Evolutionary conservation across 1,140 invertebrate species (phyloP).

Genomic region (Drosophila kohkoa): DNA sequence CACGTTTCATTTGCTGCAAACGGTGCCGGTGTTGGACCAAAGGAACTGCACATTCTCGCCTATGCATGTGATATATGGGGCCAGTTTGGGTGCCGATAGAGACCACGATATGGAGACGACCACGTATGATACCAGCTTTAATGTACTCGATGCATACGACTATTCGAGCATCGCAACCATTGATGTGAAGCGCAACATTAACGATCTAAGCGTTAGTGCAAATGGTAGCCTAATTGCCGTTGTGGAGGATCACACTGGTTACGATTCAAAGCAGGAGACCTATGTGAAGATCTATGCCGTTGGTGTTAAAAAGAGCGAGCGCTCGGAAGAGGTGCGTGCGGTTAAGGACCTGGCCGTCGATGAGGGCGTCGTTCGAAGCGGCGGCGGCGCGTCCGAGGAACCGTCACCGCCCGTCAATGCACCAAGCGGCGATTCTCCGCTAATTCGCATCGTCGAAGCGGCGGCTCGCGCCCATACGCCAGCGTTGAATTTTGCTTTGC

Average conservation of each 20-base stretch:
- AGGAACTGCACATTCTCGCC: conserved; percentile 91
- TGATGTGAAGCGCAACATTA: conserved; percentile 94
- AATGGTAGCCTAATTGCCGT: conserved; percentile 93
- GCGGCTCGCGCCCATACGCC: conserved; percentile 40
- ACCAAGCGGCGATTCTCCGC: conserved; percentile 32
- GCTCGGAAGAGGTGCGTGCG: conserved; percentile 83
- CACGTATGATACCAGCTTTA: conserved; percentile 91
- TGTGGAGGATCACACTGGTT: conserved; percentile 92
- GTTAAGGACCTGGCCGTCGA: conserved; percentile 68
- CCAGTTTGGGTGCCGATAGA: conserved; percentile 85
- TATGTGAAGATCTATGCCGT: conserved; percentile 93
- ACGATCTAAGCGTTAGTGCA: conserved; percentile 90
- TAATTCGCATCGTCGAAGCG: conserved; percentile 48
- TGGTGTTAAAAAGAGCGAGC: conserved; percentile 83
- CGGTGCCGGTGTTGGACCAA: conserved; percentile 96
- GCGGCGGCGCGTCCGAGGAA: conserved; percentile 25
- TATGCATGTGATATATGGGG: conserved; percentile 88
- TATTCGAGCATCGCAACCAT: conserved; percentile 97
- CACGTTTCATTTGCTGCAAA: conserved; percentile 97
- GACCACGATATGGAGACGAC: conserved; percentile 85
- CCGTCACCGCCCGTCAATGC: conserved; percentile 41
- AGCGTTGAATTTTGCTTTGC: conserved; percentile 34
- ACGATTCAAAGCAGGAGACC: conserved; percentile 92
- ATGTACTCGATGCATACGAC: conserved; percentile 96
- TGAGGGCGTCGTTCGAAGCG: conserved; percentile 33